phyloP scores from a whole-genome alignment of 2,113 vertebrate genomes.

The Eptatretus burgeri region DNA sequence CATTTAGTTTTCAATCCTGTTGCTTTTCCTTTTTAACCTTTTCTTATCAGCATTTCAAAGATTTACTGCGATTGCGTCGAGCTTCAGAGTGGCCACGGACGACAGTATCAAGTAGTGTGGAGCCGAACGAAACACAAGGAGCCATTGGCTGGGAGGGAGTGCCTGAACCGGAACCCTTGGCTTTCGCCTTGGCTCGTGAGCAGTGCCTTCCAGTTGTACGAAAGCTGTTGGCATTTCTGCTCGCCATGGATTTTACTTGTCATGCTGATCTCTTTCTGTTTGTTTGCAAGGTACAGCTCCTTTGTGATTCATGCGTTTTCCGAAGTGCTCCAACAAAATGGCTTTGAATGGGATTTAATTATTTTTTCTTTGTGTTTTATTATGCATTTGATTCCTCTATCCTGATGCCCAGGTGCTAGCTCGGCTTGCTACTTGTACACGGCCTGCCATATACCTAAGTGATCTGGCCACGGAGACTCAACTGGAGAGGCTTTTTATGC shows the following conservation, averaged over 20 bases:
- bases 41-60: conserved; percentile 63
- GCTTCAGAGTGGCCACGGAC: conserved; percentile 93
- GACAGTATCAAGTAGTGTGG: conserved; percentile 20
- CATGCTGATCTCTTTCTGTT: conserved; percentile 88
- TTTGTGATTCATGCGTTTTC: not conserved
- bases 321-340: not conserved
- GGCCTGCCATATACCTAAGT: conserved; percentile 85
- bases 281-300: conserved; percentile 56
- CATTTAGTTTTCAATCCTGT: not conserved
- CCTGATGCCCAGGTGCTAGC: conserved; percentile 43
- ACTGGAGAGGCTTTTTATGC: conserved; percentile 56
- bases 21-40: not conserved
- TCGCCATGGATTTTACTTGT: conserved; percentile 97
- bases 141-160: conserved; percentile 31
- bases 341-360: not conserved
- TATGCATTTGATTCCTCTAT: not conserved
- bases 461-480: conserved; percentile 89
- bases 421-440: conserved; percentile 71
- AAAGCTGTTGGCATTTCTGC: conserved; percentile 68
- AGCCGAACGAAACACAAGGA: conserved; percentile 46
- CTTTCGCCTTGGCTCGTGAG: conserved; percentile 79
- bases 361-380: not conserved
- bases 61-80: conserved; percentile 70
- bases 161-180: conserved; percentile 67
- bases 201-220: conserved; percentile 90